A percentile compares a stretch with the other conserved stretches of the same genome.
These are phyloP conservation scores for Synanthedon andrenaeformis DNA, from an alignment of 2,888 invertebrate genomes.

Conservation along the genomic window DNA sequence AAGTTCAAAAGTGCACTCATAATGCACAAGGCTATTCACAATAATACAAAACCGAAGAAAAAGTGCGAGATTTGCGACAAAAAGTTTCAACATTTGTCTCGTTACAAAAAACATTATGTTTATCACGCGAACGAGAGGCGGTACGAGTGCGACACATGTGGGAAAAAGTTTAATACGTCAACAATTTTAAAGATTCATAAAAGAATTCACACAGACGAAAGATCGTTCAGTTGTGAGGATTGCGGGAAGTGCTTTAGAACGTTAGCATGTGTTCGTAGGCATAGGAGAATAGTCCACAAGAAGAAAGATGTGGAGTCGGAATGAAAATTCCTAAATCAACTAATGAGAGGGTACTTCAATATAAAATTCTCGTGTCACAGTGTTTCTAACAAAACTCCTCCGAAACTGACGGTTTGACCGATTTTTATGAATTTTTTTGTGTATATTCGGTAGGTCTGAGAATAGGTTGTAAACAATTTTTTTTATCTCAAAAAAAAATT, in stretches of 20 bases:
- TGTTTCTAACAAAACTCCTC: no score
- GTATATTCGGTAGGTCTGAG: no score
- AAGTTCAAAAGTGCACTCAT: conserved; percentile 59
- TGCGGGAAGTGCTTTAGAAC: conserved; percentile 64
- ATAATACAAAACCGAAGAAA: conserved; percentile 50
- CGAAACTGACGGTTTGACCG: no score
- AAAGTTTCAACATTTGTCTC: conserved; percentile 60
- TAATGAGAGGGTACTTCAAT: no score
- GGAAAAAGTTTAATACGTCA: conserved; percentile 63
- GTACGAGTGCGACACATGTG: conserved; percentile 62
- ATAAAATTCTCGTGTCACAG: no score
- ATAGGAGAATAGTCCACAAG: conserved; percentile 54
- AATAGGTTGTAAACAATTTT: no score
- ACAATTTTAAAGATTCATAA: conserved; percentile 63
- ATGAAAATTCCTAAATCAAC: conserved; percentile 12
- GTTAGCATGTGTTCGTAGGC: conserved; percentile 59
- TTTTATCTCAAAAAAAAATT: no score
- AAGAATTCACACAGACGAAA: conserved; percentile 59
- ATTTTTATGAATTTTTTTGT: no score
- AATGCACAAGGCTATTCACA: conserved; percentile 55
- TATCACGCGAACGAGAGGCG: conserved; percentile 68
- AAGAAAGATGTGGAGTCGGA: conserved; percentile 11
- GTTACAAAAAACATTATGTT: conserved; percentile 59
- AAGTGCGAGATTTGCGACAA: conserved; percentile 67
- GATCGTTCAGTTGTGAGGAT: conserved; percentile 53